These are phyloP conservation scores for Sparus aurata DNA, from an alignment of 2,797 vertebrate genomes.

Conservation along the genomic window DNA sequence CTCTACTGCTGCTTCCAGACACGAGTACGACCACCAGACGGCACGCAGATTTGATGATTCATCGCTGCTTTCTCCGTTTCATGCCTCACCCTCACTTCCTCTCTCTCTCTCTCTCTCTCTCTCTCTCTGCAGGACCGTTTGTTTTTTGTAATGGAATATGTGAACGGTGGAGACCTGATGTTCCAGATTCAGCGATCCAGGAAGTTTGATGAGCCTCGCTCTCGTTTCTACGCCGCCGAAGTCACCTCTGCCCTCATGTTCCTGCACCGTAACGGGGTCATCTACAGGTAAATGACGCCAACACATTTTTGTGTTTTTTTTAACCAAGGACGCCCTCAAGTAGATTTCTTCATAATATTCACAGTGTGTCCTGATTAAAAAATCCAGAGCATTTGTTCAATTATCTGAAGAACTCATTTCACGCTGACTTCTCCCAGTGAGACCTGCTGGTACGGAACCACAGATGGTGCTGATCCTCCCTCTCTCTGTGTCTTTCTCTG, in stretches of 20 bases:
- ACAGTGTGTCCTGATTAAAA: background rate
- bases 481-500: slow-evolving; percentile 17
- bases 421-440: slow-evolving; percentile 26
- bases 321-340: background rate
- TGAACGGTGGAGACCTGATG: slow-evolving; percentile 99
- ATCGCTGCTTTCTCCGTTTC: background rate
- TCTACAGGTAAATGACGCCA: slow-evolving; percentile 91
- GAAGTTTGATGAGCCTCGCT: slow-evolving; percentile 97
- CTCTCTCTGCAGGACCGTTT: slow-evolving; percentile 92
- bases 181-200: slow-evolving; percentile 98
- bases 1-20: slow-evolving; percentile 99
- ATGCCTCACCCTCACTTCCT: background rate
- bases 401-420: background rate
- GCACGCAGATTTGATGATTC: background rate
- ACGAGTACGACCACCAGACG: slow-evolving; percentile 82
- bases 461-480: slow-evolving; percentile 29
- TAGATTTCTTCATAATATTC: background rate
- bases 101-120: slow-evolving; percentile 46
- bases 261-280: slow-evolving; percentile 97
- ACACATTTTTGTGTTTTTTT: background rate
- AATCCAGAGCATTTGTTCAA: background rate
- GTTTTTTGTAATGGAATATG: slow-evolving; percentile 99
- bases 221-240: slow-evolving; percentile 98
- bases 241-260: slow-evolving; percentile 99
- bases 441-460: slow-evolving; percentile 8